Percentiles rank a stretch among this genome's conserved stretches.
Evolutionary conservation across 2,888 invertebrate species (phyloP).

Genomic region (Cerceris ruficornis): DNA sequence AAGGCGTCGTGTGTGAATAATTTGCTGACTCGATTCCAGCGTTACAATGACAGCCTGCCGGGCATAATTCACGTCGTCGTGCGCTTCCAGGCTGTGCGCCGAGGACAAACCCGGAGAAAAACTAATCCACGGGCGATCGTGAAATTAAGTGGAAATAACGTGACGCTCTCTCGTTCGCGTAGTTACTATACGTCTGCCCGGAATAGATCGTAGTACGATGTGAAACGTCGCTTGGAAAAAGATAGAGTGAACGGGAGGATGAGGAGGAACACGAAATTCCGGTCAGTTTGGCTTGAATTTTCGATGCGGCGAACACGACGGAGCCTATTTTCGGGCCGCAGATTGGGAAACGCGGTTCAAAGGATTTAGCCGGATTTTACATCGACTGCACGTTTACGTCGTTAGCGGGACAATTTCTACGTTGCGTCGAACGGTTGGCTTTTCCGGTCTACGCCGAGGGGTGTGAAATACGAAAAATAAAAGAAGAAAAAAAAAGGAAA

Average conservation of each 20-base stretch:
- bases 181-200: background rate
- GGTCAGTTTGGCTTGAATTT: too few relatives aligned
- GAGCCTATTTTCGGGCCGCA: background rate
- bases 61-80: conserved; percentile 40
- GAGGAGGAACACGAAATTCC: too few relatives aligned
- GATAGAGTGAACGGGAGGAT: background rate
- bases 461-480: background rate
- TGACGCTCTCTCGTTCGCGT: background rate
- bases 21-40: conserved; percentile 57
- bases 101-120: conserved; percentile 49
- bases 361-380: background rate
- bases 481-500: background rate
- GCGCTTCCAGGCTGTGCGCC: conserved; percentile 33
- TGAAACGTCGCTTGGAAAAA: background rate
- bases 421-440: background rate
- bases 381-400: background rate
- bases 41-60: conserved; percentile 54
- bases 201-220: background rate
- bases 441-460: background rate
- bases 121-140: background rate
- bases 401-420: conserved; percentile 1
- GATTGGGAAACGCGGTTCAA: background rate
- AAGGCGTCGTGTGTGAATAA: conserved; percentile 57
- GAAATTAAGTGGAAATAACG: conserved; percentile 3
- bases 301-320: background rate